A percentile compares a stretch with the other conserved stretches of the same genome.
Evolutionary conservation across 30 jellyfish, hydroid and myxozoan genomes (phyloP).

Genomic region (Cassiopea andromeda): DNA sequence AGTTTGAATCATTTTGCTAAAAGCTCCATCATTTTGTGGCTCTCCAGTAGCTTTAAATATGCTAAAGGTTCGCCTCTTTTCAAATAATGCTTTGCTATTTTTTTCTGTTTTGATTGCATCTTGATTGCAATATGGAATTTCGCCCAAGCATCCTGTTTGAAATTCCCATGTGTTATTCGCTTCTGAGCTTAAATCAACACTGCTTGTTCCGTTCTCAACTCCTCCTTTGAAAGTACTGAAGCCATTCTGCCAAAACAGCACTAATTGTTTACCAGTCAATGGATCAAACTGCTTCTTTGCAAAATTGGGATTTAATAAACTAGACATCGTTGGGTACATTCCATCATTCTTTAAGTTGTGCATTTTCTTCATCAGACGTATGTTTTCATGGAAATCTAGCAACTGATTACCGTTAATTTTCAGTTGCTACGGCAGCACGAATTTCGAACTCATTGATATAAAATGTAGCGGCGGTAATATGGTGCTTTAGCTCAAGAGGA

Average conservation of each 20-base stretch:
- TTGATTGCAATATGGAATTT: background rate
- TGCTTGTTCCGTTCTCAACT: background rate
- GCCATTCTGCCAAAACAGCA: conserved; percentile 38
- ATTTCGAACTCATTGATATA: background rate
- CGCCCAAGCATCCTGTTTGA: background rate
- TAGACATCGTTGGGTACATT: background rate
- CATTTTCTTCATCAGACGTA: background rate
- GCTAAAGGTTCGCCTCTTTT: background rate
- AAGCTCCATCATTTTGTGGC: background rate
- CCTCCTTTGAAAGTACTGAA: conserved; percentile 19
- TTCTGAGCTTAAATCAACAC: background rate
- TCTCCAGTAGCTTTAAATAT: background rate
- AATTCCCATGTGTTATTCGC: background rate
- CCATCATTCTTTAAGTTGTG: background rate
- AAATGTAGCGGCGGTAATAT: background rate
- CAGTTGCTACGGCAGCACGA: conserved; percentile 17
- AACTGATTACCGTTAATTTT: background rate
- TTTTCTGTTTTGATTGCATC: background rate
- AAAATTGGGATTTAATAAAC: background rate
- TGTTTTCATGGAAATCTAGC: background rate
- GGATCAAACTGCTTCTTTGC: conserved; percentile 30
- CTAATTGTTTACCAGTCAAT: conserved; percentile 49
- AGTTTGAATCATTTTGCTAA: conserved; percentile 1
- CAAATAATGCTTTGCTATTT: background rate
- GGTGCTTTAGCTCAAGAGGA: background rate